Conservation (phyloP, 2,113 vertebrate genomes). For the Grus americana region DNA sequence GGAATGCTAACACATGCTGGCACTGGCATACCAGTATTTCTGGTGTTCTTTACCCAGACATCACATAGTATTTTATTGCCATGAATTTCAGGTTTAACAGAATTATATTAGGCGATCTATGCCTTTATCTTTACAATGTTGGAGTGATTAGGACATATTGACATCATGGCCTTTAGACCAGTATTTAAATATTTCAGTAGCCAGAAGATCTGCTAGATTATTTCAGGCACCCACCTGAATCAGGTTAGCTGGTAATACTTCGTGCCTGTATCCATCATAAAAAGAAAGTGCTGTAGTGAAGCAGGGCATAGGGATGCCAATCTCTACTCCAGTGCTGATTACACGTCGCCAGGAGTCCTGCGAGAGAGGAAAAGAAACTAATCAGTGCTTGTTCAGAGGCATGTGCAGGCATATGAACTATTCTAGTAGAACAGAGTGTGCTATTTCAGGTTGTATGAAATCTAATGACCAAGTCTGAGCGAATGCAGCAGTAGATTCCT, state of each 20-base stretch:
- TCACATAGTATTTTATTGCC: neutral
- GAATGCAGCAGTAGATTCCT: neutral
- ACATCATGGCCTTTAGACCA: neutral
- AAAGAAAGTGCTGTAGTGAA: conserved; percentile 96
- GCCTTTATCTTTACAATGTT: neutral
- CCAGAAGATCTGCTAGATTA: neutral
- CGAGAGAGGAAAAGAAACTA: neutral
- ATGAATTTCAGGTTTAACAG: neutral
- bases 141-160: neutral
- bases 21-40: neutral
- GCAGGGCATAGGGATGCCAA: conserved; percentile 95
- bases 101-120: neutral
- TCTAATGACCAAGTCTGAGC: neutral
- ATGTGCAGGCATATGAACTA: neutral
- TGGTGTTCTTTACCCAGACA: neutral
- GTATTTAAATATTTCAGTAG: neutral
- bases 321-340: conserved; percentile 87
- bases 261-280: conserved; percentile 94
- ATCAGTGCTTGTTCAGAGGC: neutral
- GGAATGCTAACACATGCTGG: neutral
- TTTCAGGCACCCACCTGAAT: conserved; percentile 82
- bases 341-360: conserved; percentile 91
- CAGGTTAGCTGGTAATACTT: conserved; percentile 90
- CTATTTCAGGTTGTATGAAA: accelerated
- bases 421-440: neutral